Conservation (phyloP, 1,140 invertebrate genomes). For the Nomia melanderi region DNA sequence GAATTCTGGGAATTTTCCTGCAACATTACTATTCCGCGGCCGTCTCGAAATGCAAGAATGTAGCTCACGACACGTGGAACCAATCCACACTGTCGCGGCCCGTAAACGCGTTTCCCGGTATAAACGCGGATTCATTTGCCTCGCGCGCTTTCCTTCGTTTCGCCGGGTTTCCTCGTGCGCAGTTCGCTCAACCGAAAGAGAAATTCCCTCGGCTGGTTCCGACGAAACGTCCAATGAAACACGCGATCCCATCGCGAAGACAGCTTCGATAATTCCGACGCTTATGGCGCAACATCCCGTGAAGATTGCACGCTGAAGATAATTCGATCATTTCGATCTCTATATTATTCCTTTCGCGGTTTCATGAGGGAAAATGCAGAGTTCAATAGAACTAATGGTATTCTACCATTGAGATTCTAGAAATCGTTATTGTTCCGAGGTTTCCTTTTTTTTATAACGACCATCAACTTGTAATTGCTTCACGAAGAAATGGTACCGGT, state of each 20-base stretch:
- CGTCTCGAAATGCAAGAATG: conserved; percentile 45
- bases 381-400: no score
- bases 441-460: no score
- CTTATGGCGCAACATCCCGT: neutral
- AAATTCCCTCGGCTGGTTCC: conserved; percentile 45
- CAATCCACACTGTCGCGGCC: conserved; percentile 32
- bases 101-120: conserved; percentile 24
- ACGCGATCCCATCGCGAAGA: neutral
- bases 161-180: neutral
- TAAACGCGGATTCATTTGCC: conserved; percentile 42
- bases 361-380: no score
- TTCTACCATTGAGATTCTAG: no score
- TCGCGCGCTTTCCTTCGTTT: conserved; percentile 38
- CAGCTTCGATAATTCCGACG: neutral
- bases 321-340: neutral
- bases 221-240: conserved; percentile 3
- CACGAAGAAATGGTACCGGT: no score
- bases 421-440: no score
- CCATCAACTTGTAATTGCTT: no score
- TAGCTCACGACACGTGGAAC: conserved; percentile 18
- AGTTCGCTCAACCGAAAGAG: conserved; percentile 23
- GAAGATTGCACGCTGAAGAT: neutral
- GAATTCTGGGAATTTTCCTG: conserved; percentile 19
- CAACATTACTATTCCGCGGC: conserved; percentile 27
- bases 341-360: no score